These are phyloP conservation scores for Rhinogobius similis DNA, from an alignment of 2,113 vertebrate genomes.

Conservation along the genomic window DNA sequence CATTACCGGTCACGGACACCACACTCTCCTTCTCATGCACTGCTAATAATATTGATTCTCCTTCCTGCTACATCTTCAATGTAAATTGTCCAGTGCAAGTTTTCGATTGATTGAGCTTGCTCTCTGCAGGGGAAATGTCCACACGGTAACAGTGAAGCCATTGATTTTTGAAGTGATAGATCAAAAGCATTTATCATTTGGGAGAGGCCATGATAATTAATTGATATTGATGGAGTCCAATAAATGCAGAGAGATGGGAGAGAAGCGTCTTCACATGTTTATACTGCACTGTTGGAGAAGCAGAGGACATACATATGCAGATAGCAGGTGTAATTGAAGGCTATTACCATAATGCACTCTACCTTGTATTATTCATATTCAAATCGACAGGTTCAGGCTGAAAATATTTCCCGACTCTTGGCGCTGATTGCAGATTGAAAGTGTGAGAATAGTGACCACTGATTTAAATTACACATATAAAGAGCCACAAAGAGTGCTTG, in stretches of 20 bases:
- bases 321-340: constrained; percentile 71
- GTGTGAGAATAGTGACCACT: constrained; percentile 55
- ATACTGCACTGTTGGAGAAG: constrained; percentile 48
- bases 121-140: constrained; percentile 59
- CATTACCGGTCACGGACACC: constrained; percentile 20
- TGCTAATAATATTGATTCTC: constrained; percentile 56
- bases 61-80: constrained; percentile 51
- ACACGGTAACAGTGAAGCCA: constrained; percentile 55
- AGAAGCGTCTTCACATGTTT: constrained; percentile 48
- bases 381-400: constrained; percentile 67
- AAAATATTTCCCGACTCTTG: constrained; percentile 65
- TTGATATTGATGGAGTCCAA: constrained; percentile 59
- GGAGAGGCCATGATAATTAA: constrained; percentile 63
- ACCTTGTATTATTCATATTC: constrained; percentile 74
- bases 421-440: constrained; percentile 71
- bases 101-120: constrained; percentile 48
- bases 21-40: constrained; percentile 41
- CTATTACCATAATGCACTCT: constrained; percentile 73
- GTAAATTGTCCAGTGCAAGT: constrained; percentile 48
- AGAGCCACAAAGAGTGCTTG: constrained; percentile 58
- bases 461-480: constrained; percentile 68
- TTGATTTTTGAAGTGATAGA: constrained; percentile 68
- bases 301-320: constrained; percentile 56
- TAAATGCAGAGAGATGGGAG: constrained; percentile 35
- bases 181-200: constrained; percentile 67